phyloP scores from a whole-genome alignment of 2,888 invertebrate species.

The Apoda limacodes region DNA sequence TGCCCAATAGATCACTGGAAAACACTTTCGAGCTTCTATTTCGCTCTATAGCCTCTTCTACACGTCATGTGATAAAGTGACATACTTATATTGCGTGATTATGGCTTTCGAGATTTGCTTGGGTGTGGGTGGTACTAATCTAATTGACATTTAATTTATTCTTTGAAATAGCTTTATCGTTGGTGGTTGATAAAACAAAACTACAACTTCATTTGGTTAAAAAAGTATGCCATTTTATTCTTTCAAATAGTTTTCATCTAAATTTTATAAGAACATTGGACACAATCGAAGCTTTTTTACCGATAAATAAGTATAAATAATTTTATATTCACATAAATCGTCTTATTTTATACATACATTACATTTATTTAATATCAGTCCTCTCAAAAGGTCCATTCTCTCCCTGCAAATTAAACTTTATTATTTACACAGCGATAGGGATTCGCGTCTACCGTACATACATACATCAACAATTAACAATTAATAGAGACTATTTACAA shows the following conservation, averaged over 20 bases:
- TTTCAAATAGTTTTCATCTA: constrained; percentile 71
- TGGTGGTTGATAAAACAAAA: too few species aligned
- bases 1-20: too few species aligned
- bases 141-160: constrained; percentile 8
- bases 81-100: too few species aligned
- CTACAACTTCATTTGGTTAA: constrained; percentile 59
- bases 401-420: constrained; percentile 68
- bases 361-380: constrained; percentile 70
- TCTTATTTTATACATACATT: constrained; percentile 69
- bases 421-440: constrained; percentile 70
- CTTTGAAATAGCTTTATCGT: too few species aligned
- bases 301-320: constrained; percentile 71
- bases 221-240: constrained; percentile 71
- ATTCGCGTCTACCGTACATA: constrained; percentile 67
- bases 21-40: too few species aligned
- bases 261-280: constrained; percentile 71
- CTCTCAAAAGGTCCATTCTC: constrained; percentile 70
- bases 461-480: constrained; percentile 71
- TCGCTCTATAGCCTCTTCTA: too few species aligned
- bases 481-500: constrained; percentile 70
- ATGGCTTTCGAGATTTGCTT: too few species aligned
- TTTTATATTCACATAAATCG: constrained; percentile 69
- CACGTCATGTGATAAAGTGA: too few species aligned
- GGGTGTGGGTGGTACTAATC: too few species aligned
- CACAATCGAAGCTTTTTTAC: constrained; percentile 70